Percentiles rank a stretch among this genome's conserved stretches.
These are phyloP conservation scores for Hylyphantes graminicola DNA, from an alignment of 1,140 invertebrate species.

Conservation along the genomic window DNA sequence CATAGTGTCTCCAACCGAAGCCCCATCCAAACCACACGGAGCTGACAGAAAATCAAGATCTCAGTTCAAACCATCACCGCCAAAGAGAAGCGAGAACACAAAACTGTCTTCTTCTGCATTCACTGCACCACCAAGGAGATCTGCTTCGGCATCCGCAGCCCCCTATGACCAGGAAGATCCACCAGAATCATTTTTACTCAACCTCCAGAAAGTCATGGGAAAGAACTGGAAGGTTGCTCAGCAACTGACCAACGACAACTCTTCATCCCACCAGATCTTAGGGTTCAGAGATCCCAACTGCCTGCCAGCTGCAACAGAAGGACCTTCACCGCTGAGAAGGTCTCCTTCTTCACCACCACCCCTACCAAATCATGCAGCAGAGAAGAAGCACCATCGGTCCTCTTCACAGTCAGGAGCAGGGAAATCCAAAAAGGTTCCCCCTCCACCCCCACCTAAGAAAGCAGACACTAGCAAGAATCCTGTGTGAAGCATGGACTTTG, in stretches of 20 bases:
- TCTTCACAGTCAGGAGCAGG: constrained; percentile 52
- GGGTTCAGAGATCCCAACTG: constrained; percentile 76
- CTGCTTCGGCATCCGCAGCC: constrained; percentile 50
- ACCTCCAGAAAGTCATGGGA: constrained; percentile 89
- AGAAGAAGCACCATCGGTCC: constrained; percentile 20
- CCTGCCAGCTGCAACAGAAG: constrained; percentile 41
- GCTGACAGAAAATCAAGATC: constrained; percentile 46
- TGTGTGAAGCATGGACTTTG: constrained; percentile 5
- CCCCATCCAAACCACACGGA: constrained; percentile 27
- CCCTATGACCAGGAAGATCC: constrained; percentile 68
- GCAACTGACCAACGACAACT: constrained; percentile 86
- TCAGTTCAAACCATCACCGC: constrained; percentile 63
- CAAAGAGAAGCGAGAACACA: constrained; percentile 73
- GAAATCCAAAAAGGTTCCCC: constrained; percentile 76
- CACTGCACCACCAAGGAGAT: constrained; percentile 50
- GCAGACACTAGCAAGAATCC: constrained; percentile 23
- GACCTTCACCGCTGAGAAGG: constrained; percentile 26
- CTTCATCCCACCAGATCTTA: constrained; percentile 84
- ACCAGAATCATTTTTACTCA: constrained; percentile 84
- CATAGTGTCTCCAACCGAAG: constrained; percentile 21
- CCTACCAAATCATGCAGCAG: constrained; percentile 65
- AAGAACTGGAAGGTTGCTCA: constrained; percentile 91
- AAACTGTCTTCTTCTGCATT: constrained; percentile 65
- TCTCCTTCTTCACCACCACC: constrained; percentile 74
- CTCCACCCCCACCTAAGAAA: constrained; percentile 74